Evolutionary conservation across 2,797 vertebrate species (phyloP).

Genomic region (Limosa lapponica): DNA sequence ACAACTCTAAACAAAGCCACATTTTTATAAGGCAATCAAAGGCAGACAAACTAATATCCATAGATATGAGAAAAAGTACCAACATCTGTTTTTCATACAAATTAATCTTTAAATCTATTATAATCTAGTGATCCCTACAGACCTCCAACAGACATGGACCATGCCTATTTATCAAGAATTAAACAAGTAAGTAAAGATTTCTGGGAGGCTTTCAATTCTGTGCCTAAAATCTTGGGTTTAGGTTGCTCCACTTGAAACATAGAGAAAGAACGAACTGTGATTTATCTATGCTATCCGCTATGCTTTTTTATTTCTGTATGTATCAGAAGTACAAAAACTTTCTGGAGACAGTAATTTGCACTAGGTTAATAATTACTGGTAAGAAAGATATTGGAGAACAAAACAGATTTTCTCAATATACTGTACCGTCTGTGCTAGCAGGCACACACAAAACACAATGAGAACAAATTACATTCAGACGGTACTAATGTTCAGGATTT

Average conservation of each 20-base stretch:
- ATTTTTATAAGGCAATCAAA: background rate
- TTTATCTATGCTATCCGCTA: background rate
- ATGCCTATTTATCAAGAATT: background rate
- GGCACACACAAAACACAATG: constrained; percentile 27
- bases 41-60: background rate
- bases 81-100: background rate
- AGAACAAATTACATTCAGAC: constrained; percentile 50
- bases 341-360: background rate
- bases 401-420: background rate
- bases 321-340: background rate
- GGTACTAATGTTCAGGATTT: constrained; percentile 25
- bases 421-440: background rate
- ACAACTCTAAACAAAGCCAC: background rate
- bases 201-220: background rate
- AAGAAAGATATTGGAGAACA: background rate
- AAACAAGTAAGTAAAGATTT: background rate
- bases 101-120: background rate
- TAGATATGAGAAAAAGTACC: background rate
- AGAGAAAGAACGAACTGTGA: background rate
- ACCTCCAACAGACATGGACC: background rate
- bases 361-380: background rate
- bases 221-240: background rate
- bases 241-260: background rate
- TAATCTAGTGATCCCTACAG: background rate
- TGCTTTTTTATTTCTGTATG: background rate